Evolutionary conservation across 2,888 invertebrate species (phyloP), one percentile per base, ranked within the genome.

Genomic region (Margaritifera margaritifera): DNA sequence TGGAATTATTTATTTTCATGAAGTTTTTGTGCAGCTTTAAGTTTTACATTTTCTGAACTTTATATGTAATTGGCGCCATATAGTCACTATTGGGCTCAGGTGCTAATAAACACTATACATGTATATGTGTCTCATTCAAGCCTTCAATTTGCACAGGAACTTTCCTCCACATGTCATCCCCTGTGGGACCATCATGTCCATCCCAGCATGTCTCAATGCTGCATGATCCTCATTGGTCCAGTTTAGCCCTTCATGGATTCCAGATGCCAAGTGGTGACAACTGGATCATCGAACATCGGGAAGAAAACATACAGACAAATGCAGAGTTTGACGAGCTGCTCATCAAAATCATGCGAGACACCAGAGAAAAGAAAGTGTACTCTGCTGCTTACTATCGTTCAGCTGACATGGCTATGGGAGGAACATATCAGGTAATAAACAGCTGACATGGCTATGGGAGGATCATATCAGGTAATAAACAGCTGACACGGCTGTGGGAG

Each of bases 381-480:
- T 69, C 76, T 25, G 80, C 71, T 19, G 78, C 76, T n/a, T 75
- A 78, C 51, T 66, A 62, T 24, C 60, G 78, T 51, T 60, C 51
- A 27, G 80, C 80, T 54, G 78, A 77, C 58, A 61, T 75, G 62
- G 69, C 68, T 55, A 68, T 72, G 57, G 80, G 76, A 50, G 80
- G 80, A 11, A 57, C 56, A 22, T 80, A 78, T 60, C 59, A 80
- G 76, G 80, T 76, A 27, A 42, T 22, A n/a, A 51, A 54, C 1
- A 31, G 31, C 31, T 31, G 3, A 31, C 6, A 4, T 31, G 31
- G 5, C 0, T 4, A 31, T 31, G 31, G 31, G 31, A 31, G 31
- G 4, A 31, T 52, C 59, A 57, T 72, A 69, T 25, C 51, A 72
- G 69, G 72, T 72, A 27, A 42, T 22, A 25, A 51, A 54, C 56